Conservation (phyloP, 2,888 invertebrate species). For the Amphimallon solstitiale region DNA sequence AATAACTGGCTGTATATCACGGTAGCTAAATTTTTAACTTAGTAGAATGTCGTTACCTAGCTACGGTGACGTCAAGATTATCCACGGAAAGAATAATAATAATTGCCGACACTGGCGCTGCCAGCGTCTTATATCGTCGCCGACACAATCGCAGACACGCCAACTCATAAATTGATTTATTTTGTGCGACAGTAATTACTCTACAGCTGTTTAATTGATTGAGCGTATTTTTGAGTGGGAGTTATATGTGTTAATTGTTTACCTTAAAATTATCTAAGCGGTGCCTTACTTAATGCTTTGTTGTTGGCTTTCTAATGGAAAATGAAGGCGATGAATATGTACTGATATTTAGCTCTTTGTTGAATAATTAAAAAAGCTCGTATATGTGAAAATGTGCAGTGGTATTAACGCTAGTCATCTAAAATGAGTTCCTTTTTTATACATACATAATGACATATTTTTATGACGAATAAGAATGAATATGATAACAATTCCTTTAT, state of each 20-base stretch:
- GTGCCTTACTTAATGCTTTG: too few species aligned
- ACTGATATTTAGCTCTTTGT: too few species aligned
- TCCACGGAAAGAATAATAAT: constrained; percentile 39
- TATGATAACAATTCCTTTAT: too few species aligned
- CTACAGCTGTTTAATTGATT: background rate
- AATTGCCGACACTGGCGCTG: constrained; percentile 32
- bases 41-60: constrained; percentile 43
- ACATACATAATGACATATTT: too few species aligned
- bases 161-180: constrained; percentile 27
- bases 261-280: too few species aligned
- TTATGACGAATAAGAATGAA: too few species aligned
- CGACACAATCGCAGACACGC: background rate
- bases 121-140: background rate
- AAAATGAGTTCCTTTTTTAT: too few species aligned
- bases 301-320: too few species aligned
- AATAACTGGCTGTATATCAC: constrained; percentile 45
- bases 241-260: background rate
- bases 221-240: background rate
- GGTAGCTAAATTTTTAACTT: constrained; percentile 47
- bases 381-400: too few species aligned
- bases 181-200: constrained; percentile 4
- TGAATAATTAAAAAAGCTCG: too few species aligned
- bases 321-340: too few species aligned
- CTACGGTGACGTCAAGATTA: constrained; percentile 45
- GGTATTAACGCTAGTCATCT: too few species aligned